These are phyloP conservation scores for Takifugu rubripes DNA, from an alignment of 2,797 vertebrate species.

Conservation along the genomic window DNA sequence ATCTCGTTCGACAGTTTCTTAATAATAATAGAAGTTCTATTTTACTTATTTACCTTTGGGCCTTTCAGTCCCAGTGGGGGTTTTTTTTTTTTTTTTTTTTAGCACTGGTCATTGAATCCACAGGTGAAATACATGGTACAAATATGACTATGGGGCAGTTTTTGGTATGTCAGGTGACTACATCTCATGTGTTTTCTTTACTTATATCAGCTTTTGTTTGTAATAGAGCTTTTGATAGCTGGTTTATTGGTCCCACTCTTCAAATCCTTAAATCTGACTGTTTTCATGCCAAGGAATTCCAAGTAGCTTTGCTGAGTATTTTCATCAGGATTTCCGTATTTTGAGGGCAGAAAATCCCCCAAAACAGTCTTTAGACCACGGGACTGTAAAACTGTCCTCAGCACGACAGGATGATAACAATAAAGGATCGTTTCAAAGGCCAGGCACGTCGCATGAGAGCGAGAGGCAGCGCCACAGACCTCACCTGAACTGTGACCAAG, in stretches of 20 bases:
- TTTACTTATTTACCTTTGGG: too few relatives aligned
- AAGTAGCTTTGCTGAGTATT: conserved; percentile 37
- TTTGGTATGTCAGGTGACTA: conserved; percentile 9
- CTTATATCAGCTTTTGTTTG: conserved; percentile 8
- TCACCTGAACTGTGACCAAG: background rate
- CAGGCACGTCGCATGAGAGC: background rate
- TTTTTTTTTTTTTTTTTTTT: background rate
- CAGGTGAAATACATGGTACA: conserved; percentile 4
- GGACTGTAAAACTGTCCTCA: conserved; percentile 18
- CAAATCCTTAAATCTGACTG: conserved; percentile 38
- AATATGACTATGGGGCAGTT: conserved; percentile 7
- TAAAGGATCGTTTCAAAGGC: conserved; percentile 4
- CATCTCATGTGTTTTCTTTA: conserved; percentile 2
- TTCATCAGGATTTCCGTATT: conserved; percentile 56
- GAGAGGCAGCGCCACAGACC: background rate
- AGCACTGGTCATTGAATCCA: background rate
- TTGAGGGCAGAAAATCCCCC: conserved; percentile 39
- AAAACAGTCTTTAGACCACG: conserved; percentile 20
- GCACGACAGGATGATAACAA: conserved; percentile 15
- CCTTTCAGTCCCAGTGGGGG: too few relatives aligned
- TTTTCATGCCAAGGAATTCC: conserved; percentile 56
- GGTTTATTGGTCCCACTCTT: conserved; percentile 28
- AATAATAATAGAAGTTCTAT: too few relatives aligned
- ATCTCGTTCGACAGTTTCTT: background rate
- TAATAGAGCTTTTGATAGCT: conserved; percentile 20